phyloP scores from a whole-genome alignment of 1,140 invertebrate genomes.

The Leptinotarsa lineolata region DNA sequence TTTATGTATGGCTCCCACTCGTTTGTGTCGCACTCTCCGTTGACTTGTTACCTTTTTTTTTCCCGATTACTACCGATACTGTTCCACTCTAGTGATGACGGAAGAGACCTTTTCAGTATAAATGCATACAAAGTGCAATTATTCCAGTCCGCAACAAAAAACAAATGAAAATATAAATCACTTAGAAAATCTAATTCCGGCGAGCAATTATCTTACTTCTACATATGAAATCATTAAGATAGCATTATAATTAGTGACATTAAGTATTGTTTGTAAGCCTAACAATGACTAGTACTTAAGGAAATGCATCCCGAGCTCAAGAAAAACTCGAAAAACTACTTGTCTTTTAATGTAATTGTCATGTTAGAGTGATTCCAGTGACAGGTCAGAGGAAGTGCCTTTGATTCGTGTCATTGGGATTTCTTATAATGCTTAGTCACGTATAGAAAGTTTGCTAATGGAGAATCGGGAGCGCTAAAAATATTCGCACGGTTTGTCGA shows the following conservation, averaged over 20 bases:
- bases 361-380: slow-evolving; percentile 28
- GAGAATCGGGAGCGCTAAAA: no score
- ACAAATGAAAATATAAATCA: slow-evolving; percentile 29
- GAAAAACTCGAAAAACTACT: slow-evolving; percentile 38
- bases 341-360: slow-evolving; percentile 40
- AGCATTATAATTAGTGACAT: slow-evolving; percentile 28
- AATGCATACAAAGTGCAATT: slow-evolving; percentile 24
- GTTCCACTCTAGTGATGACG: slow-evolving; percentile 15
- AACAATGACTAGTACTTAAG: slow-evolving; percentile 31
- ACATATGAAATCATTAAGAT: slow-evolving; percentile 28
- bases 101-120: not conserved
- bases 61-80: not conserved
- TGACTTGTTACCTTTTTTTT: not conserved
- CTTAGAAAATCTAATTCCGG: slow-evolving; percentile 31
- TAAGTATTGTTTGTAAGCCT: slow-evolving; percentile 30
- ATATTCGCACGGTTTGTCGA: no score
- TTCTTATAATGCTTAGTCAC: not conserved
- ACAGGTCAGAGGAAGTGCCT: slow-evolving; percentile 34
- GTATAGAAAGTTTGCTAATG: not conserved
- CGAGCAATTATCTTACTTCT: slow-evolving; percentile 25
- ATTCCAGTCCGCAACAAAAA: slow-evolving; percentile 14
- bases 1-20: not conserved
- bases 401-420: not conserved
- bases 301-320: slow-evolving; percentile 29
- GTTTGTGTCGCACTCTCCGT: not conserved